Evolutionary conservation across 2,888 invertebrate genomes (phyloP).

Genomic region (Eurois occulta): DNA sequence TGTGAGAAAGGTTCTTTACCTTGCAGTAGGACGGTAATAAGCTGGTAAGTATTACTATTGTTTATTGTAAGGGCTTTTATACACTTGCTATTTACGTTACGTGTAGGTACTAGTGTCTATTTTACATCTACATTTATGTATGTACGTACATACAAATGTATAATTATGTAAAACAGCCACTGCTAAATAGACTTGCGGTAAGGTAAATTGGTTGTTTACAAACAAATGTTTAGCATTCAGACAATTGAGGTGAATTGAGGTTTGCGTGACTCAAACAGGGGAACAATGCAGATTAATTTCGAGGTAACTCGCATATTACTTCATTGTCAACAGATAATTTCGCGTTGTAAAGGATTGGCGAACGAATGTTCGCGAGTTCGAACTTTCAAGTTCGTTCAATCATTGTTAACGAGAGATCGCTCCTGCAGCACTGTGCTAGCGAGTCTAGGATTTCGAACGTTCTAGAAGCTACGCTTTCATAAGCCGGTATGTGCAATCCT

Average conservation of each 20-base stretch:
- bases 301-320: background rate
- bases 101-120: background rate
- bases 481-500: background rate
- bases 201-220: slow-evolving; percentile 38
- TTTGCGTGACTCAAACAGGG: slow-evolving; percentile 17
- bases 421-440: background rate
- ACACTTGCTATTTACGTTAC: too few relatives aligned
- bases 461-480: background rate
- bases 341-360: background rate
- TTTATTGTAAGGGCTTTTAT: background rate
- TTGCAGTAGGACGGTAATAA: background rate
- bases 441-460: background rate
- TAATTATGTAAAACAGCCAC: background rate
- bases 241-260: slow-evolving; percentile 1
- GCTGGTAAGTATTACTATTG: background rate
- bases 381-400: background rate
- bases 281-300: background rate
- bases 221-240: slow-evolving; percentile 28
- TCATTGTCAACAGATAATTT: background rate
- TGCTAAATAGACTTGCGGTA: background rate
- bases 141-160: background rate
- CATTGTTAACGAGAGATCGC: background rate
- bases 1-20: background rate
- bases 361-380: background rate
- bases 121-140: background rate